Conservation (phyloP, 1,140 invertebrate genomes). For the Asobara japonica region DNA sequence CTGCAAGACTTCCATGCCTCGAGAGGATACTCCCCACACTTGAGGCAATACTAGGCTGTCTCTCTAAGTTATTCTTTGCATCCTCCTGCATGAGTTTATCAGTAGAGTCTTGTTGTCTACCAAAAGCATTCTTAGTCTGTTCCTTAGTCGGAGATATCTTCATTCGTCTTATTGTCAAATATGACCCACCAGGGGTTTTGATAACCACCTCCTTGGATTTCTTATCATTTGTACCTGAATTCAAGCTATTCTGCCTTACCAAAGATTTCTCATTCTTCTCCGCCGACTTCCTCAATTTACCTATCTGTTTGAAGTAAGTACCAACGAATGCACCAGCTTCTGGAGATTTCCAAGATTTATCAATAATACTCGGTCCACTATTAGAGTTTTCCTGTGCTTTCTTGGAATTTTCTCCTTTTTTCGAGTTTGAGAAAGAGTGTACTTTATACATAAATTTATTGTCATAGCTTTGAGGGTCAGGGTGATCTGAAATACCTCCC, state of each 20-base stretch:
- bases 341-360: slow-evolving; percentile 36
- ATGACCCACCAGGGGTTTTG: slow-evolving; percentile 47
- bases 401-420: too few relatives aligned
- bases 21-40: slow-evolving; percentile 48
- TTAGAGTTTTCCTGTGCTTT: not conserved
- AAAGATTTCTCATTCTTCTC: slow-evolving; percentile 54
- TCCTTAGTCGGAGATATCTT: slow-evolving; percentile 64
- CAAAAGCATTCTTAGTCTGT: slow-evolving; percentile 53
- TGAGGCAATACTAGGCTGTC: slow-evolving; percentile 42
- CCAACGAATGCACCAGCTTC: slow-evolving; percentile 50
- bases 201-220: slow-evolving; percentile 33
- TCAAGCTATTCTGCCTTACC: slow-evolving; percentile 37
- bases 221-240: slow-evolving; percentile 34
- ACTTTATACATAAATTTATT: slow-evolving; percentile 49
- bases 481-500: slow-evolving; percentile 23
- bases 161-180: slow-evolving; percentile 57
- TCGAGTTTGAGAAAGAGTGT: slow-evolving; percentile 22
- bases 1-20: slow-evolving; percentile 44
- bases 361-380: slow-evolving; percentile 5
- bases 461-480: slow-evolving; percentile 37
- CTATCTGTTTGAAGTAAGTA: slow-evolving; percentile 57
- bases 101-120: too few relatives aligned
- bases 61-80: slow-evolving; percentile 34
- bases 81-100: too few relatives aligned
- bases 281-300: slow-evolving; percentile 48